Evolutionary conservation across 1,140 invertebrate species (phyloP).

Genomic region (Drosophila lacertosa): DNA sequence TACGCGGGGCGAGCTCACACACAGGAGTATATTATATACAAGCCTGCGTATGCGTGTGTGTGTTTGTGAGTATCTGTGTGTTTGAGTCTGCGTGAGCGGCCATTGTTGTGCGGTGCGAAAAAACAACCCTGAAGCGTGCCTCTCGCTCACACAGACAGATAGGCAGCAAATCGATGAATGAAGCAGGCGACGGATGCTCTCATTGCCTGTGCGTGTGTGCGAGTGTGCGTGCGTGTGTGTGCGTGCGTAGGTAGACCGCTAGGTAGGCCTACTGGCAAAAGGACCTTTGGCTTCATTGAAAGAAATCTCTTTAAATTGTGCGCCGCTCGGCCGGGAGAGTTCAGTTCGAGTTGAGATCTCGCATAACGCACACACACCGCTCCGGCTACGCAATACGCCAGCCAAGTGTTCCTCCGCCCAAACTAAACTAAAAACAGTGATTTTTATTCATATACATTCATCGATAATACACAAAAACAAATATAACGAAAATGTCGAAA

Average conservation of each 20-base stretch:
- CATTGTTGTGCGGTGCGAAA: constrained; percentile 70
- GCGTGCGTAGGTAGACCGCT: constrained; percentile 60
- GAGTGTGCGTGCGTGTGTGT: constrained; percentile 26
- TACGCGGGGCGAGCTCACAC: constrained; percentile 38
- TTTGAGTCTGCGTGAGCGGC: constrained; percentile 66
- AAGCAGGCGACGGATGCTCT: constrained; percentile 41
- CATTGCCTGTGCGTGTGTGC: constrained; percentile 24
- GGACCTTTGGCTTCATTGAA: constrained; percentile 54
- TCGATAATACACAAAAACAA: constrained; percentile 2
- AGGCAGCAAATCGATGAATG: constrained; percentile 81
- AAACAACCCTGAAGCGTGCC: constrained; percentile 62
- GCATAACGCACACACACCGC: constrained; percentile 64
- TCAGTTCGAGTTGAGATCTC: constrained; percentile 82
- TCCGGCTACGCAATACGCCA: constrained; percentile 29
- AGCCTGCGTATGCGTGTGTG: neutral
- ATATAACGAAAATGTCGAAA: constrained; percentile 64
- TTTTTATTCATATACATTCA: constrained; percentile 1
- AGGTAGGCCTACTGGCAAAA: constrained; percentile 60
- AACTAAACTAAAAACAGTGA: constrained; percentile 17
- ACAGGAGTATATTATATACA: constrained; percentile 63
- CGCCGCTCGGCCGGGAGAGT: constrained; percentile 53
- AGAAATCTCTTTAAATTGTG: constrained; percentile 73
- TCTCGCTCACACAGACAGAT: constrained; percentile 69
- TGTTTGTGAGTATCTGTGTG: constrained; percentile 33
- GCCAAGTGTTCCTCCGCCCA: constrained; percentile 47